Base-by-base conservation (phyloP, 1,140 invertebrate species). In the Ctenoplectra terminalis region DNA sequence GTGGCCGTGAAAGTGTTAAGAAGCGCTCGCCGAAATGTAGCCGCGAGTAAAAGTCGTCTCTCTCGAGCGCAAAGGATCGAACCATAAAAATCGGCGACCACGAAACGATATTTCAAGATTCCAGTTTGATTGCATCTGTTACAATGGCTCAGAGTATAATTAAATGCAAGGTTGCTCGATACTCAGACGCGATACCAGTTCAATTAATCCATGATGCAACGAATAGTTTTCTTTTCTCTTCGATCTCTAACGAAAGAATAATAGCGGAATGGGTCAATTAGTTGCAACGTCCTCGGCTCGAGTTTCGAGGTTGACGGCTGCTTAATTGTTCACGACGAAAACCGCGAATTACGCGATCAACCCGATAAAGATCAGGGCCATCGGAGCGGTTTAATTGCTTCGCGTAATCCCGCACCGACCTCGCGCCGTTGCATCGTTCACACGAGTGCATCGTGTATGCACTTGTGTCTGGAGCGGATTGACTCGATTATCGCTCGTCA, bases 351-450 rank as follows among this genome's bases (percentile, higher is more conserved):
- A 56, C 54, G 69, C 26, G 64, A 84, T 85, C 79, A 60, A n/a
- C 50, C 56, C 13, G 76, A 60, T 79, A 78, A 71, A 75, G 71
- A 81, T 85, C 82, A 64, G 54, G 75, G 70, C 29, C 58, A 56
- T 70, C 70, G 46, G n/a, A 31, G 46, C 34, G 15, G 43, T 37
- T 81, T 75, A 81, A 85, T 85, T 85, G 64, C 72, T 81, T 69
- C 70, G 58, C 64, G 76, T 72, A 80, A 85, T 81, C 52, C 50
- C 48, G 43, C 70, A 34, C 50, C 23, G 20, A 23, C 54, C 50
- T 3, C 31, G 50, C 15, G 29, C 23, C 2, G 58, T 37, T 48
- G 29, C 20, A 4, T 52, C 29, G 85, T 81, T 89, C 86, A 75
- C 82, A 60, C 83, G 58, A 71, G 13, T 34, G 64, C 63, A 13